Evolutionary conservation across 2,888 invertebrate genomes (phyloP).

Genomic region (Sphinx pinastri): DNA sequence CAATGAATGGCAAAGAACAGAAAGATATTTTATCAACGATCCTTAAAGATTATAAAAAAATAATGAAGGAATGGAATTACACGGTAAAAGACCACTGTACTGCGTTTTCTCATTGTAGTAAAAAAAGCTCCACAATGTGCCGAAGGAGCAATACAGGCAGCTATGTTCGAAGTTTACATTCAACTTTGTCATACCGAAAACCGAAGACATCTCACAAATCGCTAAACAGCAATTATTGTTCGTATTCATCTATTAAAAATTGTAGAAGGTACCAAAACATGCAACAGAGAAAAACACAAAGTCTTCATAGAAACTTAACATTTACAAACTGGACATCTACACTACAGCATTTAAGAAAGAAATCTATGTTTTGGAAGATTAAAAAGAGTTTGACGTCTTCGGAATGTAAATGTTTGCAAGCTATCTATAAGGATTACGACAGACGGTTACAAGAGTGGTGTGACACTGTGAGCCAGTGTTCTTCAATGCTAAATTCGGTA

Average conservation of each 20-base stretch:
- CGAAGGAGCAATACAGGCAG: constrained; percentile 63
- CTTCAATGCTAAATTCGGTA: constrained; percentile 68
- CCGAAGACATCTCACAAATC: constrained; percentile 58
- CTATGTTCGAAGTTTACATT: constrained; percentile 68
- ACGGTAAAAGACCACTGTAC: constrained; percentile 72
- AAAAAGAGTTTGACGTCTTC: constrained; percentile 56
- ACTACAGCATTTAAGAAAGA: constrained; percentile 64
- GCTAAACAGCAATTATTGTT: constrained; percentile 56
- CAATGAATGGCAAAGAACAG: constrained; percentile 60
- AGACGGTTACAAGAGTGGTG: constrained; percentile 77
- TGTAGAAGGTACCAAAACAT: constrained; percentile 47
- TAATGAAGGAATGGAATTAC: constrained; percentile 80
- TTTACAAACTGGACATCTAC: constrained; percentile 64
- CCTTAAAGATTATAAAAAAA: constrained; percentile 74
- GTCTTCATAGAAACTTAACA: constrained; percentile 58
- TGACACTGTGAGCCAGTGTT: constrained; percentile 74
- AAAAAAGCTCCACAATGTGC: constrained; percentile 55
- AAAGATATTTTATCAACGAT: constrained; percentile 63
- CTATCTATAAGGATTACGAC: constrained; percentile 76
- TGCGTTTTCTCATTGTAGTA: constrained; percentile 56
- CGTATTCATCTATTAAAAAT: constrained; percentile 58
- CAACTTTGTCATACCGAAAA: constrained; percentile 67
- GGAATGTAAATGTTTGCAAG: constrained; percentile 72
- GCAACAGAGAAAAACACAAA: constrained; percentile 58
- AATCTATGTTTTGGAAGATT: constrained; percentile 65